These are phyloP conservation scores for Drosophila subpulchrella DNA, from an alignment of 1,140 invertebrate genomes.

Conservation along the genomic window DNA sequence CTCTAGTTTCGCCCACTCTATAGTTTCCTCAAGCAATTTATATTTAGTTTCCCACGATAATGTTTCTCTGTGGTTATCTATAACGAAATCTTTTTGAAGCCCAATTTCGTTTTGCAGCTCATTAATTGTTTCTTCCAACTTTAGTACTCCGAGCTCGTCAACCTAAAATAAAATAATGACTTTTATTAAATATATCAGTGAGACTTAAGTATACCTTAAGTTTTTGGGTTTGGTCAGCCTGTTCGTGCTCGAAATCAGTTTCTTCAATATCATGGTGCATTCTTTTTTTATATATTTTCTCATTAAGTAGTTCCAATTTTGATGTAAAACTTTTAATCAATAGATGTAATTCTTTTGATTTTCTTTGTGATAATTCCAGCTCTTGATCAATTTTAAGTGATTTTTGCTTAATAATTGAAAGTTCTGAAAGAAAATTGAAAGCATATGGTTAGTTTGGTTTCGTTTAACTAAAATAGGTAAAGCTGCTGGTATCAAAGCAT, in stretches of 20 bases:
- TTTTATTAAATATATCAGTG: background rate
- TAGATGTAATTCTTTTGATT: conserved; percentile 86
- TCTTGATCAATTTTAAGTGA: conserved; percentile 88
- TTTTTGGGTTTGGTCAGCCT: conserved; percentile 86
- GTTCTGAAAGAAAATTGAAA: conserved; percentile 85
- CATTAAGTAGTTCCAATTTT: conserved; percentile 87
- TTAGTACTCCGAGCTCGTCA: conserved; percentile 87
- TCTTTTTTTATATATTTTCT: conserved; percentile 86
- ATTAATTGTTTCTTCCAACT: conserved; percentile 88
- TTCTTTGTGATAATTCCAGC: conserved; percentile 86
- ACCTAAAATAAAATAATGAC: conserved; percentile 81
- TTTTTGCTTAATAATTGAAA: conserved; percentile 91
- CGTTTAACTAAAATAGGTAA: too few relatives aligned
- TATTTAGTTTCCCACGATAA: conserved; percentile 93
- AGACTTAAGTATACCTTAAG: conserved; percentile 82
- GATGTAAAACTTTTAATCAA: conserved; percentile 87
- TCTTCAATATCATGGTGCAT: conserved; percentile 87
- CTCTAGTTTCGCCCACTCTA: conserved; percentile 88
- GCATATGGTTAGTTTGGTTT: background rate
- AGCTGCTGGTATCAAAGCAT: too few relatives aligned
- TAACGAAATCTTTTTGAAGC: conserved; percentile 87
- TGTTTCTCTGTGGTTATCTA: conserved; percentile 88
- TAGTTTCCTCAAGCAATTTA: conserved; percentile 89
- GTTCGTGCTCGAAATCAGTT: conserved; percentile 86
- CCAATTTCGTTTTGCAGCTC: conserved; percentile 88